Conservation (phyloP, 2,888 invertebrate species). For the Smittia sp. region DNA sequence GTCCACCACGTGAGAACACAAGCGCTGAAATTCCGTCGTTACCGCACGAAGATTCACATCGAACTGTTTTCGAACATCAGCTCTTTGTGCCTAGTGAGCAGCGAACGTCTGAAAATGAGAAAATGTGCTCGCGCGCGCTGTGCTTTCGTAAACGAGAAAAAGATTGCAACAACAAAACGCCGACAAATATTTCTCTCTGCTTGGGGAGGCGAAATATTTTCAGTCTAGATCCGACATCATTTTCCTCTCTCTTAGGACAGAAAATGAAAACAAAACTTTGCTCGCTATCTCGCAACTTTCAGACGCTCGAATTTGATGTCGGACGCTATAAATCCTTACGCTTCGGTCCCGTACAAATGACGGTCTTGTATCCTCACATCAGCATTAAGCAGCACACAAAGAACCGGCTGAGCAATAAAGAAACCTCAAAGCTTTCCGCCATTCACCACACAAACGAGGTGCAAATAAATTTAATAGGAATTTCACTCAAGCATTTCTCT, state of each 20-base stretch:
- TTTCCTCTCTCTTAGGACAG: not conserved
- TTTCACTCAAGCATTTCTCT: not conserved
- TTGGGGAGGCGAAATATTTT: slow-evolving; percentile 3
- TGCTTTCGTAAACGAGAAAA: slow-evolving; percentile 8
- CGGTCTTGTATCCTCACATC: too few relatives aligned
- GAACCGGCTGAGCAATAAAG: not conserved
- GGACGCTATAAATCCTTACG: too few relatives aligned
- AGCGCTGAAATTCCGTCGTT: not conserved
- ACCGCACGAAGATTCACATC: not conserved
- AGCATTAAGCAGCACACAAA: not conserved
- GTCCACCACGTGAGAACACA: too few relatives aligned
- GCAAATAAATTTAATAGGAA: slow-evolving; percentile 1
- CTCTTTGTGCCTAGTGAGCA: not conserved
- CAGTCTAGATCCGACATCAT: not conserved
- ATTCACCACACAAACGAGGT: not conserved
- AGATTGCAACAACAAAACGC: slow-evolving; percentile 6
- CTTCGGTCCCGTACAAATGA: too few relatives aligned
- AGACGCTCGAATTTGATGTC: too few relatives aligned
- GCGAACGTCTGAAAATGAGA: not conserved
- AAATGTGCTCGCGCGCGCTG: slow-evolving; percentile 3
- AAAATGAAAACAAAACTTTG: too few relatives aligned
- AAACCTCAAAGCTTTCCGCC: not conserved
- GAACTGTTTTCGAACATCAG: slow-evolving; percentile 12
- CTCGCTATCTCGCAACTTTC: too few relatives aligned
- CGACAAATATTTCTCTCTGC: not conserved